A percentile compares a stretch with the other conserved stretches of the same genome.
phyloP scores from a whole-genome alignment of 2,113 vertebrate genomes.

The Melanocharis versteri region DNA sequence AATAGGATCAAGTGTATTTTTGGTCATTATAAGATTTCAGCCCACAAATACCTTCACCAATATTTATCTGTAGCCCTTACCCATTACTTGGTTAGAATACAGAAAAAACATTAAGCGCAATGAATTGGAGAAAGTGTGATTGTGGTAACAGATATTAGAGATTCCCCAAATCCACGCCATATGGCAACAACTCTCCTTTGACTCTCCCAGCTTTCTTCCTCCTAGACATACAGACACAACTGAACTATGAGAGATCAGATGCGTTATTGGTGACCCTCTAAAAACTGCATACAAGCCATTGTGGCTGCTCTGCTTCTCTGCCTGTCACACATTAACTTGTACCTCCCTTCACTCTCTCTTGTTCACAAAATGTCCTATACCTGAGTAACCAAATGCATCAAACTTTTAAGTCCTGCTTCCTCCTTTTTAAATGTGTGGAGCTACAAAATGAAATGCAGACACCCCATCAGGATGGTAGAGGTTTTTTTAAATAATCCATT shows the following conservation, averaged over 20 bases:
- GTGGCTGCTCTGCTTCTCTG: neutral
- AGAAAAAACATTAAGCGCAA: neutral
- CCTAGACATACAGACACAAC: neutral
- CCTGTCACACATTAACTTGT: neutral
- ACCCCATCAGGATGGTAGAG: neutral
- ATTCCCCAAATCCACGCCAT: neutral
- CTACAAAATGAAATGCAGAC: neutral
- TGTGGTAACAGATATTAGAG: neutral
- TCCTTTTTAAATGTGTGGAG: neutral
- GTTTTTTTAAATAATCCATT: neutral
- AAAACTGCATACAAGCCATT: neutral
- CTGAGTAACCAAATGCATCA: neutral
- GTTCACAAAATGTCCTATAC: neutral
- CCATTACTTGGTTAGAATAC: neutral
- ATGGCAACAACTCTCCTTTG: neutral
- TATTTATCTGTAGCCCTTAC: neutral
- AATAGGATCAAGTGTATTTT: neutral
- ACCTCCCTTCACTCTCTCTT: neutral
- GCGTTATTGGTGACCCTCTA: neutral
- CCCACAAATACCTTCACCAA: neutral
- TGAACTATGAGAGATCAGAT: neutral
- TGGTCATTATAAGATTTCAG: neutral
- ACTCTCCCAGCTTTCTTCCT: neutral
- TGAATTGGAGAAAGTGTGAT: neutral
- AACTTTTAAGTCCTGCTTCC: neutral